Evolutionary conservation across 2,888 invertebrate species (phyloP), one percentile per base, ranked within the genome.

Genomic region (Rhodophaea formosa): DNA sequence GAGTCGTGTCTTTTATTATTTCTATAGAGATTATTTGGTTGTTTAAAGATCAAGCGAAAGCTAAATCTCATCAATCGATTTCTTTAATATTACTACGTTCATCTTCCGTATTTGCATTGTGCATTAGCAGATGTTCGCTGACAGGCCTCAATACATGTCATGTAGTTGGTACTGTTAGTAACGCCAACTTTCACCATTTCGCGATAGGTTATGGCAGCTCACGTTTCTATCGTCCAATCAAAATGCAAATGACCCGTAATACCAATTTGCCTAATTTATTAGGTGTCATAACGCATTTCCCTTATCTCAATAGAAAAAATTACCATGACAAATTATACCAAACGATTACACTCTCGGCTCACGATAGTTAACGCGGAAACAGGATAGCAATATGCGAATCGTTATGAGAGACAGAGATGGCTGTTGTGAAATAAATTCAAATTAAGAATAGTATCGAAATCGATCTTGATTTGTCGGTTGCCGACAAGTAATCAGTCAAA

Each of bases 401-500:
- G 75, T 58, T 57, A 72, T 71, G 74, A 70, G 60, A 62, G 63
- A 58, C 57, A 65, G 56, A 59, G 67, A 62, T 64, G 67, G 15
- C 12, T n/a, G n/a, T 30, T 42, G 42, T 51, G 62, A 67, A 68
- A 71, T 67, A 75, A 75, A 80, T 82, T 79, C 77, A 75, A 84
- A 84, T 86, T 86, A 83, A 80, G 82, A 83, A 80, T 84, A 71
- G 77, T 80, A 86, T 86, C 84, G 68, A 79, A 79, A 87, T 85
- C 77, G 82, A 87, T 88, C 88, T 87, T 85, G 87, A 88, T 88
- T 87, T 82, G 87, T 82, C 81, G 74, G 73, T 68, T 74, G 87
- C 83, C 83, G 88, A 88, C 88, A 86, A 80, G 82, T 80, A 83
- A 88, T 88, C 88, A 82, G 78, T 82, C 82, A 78, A 75, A 74